phyloP scores from a whole-genome alignment of 1,140 invertebrate genomes.

The Diachasmimorpha longicaudata region DNA sequence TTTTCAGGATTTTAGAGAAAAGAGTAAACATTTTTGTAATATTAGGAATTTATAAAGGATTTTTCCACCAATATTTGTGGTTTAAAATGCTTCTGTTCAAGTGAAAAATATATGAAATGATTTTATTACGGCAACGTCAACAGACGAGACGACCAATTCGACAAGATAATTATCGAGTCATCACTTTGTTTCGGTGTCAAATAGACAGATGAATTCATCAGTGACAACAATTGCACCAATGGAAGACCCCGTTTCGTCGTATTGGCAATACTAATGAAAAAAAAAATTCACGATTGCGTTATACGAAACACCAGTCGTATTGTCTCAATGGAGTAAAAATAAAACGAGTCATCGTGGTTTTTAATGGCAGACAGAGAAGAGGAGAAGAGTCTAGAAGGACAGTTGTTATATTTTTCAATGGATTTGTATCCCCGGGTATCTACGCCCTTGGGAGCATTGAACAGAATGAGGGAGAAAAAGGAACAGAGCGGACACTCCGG shows the following conservation, averaged over 20 bases:
- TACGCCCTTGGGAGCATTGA: conserved; percentile 31
- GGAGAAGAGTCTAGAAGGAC: not conserved
- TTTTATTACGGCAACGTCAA: no score
- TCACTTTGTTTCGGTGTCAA: not conserved
- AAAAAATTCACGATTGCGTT: not conserved
- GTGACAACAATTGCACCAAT: conserved; percentile 2
- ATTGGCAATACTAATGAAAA: not conserved
- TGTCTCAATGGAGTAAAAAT: conserved; percentile 6
- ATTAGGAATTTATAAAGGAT: no score
- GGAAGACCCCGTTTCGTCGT: not conserved
- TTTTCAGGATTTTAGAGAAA: no score
- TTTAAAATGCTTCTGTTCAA: no score
- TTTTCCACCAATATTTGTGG: no score
- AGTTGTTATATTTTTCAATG: not conserved
- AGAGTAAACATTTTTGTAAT: no score
- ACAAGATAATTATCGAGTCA: not conserved
- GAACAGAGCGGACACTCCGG: not conserved
- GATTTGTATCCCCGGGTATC: conserved; percentile 9
- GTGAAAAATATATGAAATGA: no score
- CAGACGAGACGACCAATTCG: not conserved
- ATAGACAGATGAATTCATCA: not conserved
- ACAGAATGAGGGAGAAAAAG: conserved; percentile 14
- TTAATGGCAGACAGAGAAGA: not conserved
- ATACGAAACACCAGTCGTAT: not conserved
- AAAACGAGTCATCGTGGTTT: not conserved